A percentile compares a stretch with the other conserved stretches of the same genome.
Conservation (phyloP, 1,140 invertebrate genomes). For the Calephelis virginiensis region DNA sequence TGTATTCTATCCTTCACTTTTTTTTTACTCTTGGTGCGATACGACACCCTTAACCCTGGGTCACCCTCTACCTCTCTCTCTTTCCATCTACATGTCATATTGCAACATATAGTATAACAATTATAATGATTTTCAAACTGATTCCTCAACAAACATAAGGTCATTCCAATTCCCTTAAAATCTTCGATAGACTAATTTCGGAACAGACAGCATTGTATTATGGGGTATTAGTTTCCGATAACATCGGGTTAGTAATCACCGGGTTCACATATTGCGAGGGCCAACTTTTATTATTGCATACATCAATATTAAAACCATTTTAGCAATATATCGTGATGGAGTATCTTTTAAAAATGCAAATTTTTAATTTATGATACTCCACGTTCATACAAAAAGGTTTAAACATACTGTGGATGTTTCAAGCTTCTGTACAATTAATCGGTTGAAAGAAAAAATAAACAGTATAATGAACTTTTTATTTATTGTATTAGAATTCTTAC, state of each 20-base stretch:
- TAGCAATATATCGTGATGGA: conserved; percentile 26
- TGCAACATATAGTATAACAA: neutral
- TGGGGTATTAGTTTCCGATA: conserved; percentile 36
- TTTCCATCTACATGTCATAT: neutral
- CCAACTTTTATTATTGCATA: conserved; percentile 30
- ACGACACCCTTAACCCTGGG: too few species aligned
- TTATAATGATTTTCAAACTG: too few species aligned
- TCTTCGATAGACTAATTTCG: conserved; percentile 16
- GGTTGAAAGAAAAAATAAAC: neutral
- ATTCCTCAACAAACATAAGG: neutral
- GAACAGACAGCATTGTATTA: conserved; percentile 28
- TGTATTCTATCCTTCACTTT: too few species aligned
- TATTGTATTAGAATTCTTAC: neutral
- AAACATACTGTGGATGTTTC: conserved; percentile 16
- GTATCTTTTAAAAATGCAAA: conserved; percentile 33
- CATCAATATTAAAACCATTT: conserved; percentile 36
- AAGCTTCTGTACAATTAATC: conserved; percentile 31
- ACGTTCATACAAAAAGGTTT: conserved; percentile 26
- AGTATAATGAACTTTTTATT: neutral
- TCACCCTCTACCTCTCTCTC: too few species aligned
- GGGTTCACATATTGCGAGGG: conserved; percentile 15
- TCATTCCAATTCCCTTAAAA: conserved; percentile 1
- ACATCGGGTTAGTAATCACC: conserved; percentile 31
- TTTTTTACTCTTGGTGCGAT: too few species aligned
- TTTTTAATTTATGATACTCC: conserved; percentile 36